phyloP scores from a whole-genome alignment of 2,797 vertebrate species.

The Xiphophorus birchmanni region DNA sequence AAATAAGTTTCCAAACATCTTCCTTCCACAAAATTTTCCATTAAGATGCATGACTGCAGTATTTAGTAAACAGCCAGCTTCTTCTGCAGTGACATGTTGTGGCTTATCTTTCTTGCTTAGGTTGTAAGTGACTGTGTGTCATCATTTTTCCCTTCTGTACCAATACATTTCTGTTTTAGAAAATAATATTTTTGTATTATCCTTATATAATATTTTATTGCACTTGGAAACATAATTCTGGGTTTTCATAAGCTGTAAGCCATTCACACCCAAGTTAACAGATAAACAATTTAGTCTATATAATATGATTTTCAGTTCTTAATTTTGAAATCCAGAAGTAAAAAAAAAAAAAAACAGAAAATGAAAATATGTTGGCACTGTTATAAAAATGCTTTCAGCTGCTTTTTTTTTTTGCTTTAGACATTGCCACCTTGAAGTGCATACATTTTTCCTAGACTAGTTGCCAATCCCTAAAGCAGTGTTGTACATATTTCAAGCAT shows the following conservation, averaged over 20 bases:
- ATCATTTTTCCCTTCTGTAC: too few relatives aligned
- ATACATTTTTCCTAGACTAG: background rate
- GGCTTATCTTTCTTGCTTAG: background rate
- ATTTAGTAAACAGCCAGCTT: background rate
- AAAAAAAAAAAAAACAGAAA: background rate
- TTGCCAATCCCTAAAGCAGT: background rate
- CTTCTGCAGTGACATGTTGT: background rate
- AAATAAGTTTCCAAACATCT: background rate
- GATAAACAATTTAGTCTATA: background rate
- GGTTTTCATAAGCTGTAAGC: background rate
- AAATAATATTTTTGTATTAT: too few relatives aligned
- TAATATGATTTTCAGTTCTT: background rate
- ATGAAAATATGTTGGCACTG: background rate
- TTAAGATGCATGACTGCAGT: background rate
- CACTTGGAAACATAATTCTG: background rate
- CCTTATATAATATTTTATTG: background rate
- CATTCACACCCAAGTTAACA: background rate
- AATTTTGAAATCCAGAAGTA: background rate
- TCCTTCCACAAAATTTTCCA: background rate
- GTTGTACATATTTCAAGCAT: conserved; percentile 26
- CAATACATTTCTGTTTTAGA: too few relatives aligned
- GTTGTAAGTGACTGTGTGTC: background rate
- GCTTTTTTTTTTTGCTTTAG: background rate
- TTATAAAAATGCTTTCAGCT: background rate
- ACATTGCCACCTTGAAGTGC: background rate